Evolutionary conservation across 2,797 vertebrate species (phyloP).

Genomic region (Pseudocheirus occidentalis): DNA sequence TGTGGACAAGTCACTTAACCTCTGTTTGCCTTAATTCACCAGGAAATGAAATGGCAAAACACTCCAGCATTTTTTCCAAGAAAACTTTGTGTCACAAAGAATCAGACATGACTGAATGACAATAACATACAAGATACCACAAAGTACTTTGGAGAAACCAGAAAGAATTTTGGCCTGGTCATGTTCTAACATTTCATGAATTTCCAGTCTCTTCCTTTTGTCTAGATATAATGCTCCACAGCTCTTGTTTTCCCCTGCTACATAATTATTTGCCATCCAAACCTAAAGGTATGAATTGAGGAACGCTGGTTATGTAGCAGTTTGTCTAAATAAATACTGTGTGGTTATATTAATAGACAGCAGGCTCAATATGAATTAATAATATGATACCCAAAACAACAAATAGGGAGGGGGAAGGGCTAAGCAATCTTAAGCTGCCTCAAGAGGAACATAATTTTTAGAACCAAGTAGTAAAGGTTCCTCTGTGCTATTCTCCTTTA

Average conservation of each 20-base stretch:
- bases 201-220: not conserved
- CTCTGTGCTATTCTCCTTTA: not conserved
- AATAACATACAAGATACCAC: not conserved
- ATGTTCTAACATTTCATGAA: not conserved
- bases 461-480: not conserved
- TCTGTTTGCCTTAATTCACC: not conserved
- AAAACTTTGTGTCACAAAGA: not conserved
- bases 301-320: not conserved
- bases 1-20: not conserved
- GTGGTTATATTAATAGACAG: not conserved
- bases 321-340: not conserved
- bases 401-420: not conserved
- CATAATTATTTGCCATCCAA: not conserved
- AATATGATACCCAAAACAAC: not conserved
- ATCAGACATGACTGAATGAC: not conserved
- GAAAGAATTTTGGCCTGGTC: not conserved
- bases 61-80: not conserved
- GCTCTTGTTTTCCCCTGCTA: not conserved
- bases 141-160: not conserved
- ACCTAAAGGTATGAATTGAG: not conserved
- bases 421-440: not conserved
- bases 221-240: not conserved
- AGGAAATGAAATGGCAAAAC: not conserved
- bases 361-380: not conserved
- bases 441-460: not conserved